Evolutionary conservation across 2,797 vertebrate genomes (phyloP).

Genomic region (Sorex maritimensis): DNA sequence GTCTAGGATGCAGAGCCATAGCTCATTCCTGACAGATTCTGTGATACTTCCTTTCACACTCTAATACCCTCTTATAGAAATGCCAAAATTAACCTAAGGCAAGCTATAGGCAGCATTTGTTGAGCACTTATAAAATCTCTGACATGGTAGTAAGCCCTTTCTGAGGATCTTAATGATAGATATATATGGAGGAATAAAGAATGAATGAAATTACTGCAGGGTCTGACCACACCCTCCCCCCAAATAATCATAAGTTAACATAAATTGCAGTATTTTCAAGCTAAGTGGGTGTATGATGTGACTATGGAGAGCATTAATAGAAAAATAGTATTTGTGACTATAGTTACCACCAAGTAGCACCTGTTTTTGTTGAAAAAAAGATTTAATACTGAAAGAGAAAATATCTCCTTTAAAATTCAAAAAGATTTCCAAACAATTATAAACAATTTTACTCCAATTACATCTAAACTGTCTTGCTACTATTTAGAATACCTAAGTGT

Average conservation of each 20-base stretch:
- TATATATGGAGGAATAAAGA: background rate
- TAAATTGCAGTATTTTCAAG: slow-evolving; percentile 36
- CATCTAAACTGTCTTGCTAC: background rate
- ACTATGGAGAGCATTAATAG: background rate
- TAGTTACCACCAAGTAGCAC: background rate
- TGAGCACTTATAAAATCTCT: background rate
- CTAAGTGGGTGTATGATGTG: background rate
- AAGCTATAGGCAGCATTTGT: background rate
- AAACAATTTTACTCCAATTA: background rate
- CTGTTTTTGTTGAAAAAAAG: slow-evolving; percentile 42
- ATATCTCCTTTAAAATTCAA: slow-evolving; percentile 21
- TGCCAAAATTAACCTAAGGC: background rate
- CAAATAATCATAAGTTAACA: slow-evolving; percentile 21
- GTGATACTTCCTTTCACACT: background rate
- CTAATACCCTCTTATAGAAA: background rate
- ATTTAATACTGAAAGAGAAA: background rate
- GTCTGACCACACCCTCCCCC: background rate
- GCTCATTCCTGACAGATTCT: background rate
- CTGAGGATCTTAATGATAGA: no score
- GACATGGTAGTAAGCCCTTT: background rate
- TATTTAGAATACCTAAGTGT: background rate
- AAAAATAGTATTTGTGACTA: background rate
- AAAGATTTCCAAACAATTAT: background rate
- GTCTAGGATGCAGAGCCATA: background rate
- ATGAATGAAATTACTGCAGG: background rate